These are phyloP conservation scores for Crenuchus spilurus DNA, from an alignment of 2,797 vertebrate genomes.

Conservation along the genomic window DNA sequence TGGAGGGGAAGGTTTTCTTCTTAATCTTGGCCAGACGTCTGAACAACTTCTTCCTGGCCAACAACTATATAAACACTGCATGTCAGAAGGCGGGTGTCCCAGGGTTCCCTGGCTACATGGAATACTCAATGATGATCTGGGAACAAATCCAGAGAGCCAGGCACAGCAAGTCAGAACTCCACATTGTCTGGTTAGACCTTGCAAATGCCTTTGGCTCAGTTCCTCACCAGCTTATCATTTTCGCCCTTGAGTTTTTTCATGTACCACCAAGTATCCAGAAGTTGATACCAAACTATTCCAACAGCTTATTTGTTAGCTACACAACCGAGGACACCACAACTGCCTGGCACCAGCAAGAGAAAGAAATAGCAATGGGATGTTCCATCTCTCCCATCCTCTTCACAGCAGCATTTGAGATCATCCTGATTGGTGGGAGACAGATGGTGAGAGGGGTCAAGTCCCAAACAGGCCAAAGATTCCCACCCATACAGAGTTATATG, in stretches of 20 bases:
- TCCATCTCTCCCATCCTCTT: conserved; percentile 32
- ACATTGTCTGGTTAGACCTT: conserved; percentile 15
- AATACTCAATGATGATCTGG: too few species aligned
- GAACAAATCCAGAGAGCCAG: conserved; percentile 25
- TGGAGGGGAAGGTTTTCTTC: not conserved
- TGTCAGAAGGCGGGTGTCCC: not conserved
- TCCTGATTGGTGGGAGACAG: conserved; percentile 30
- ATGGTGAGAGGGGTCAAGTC: conserved; percentile 6
- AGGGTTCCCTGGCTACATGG: not conserved
- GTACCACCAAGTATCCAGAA: conserved; percentile 9
- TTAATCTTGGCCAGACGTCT: not conserved
- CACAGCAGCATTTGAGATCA: conserved; percentile 20
- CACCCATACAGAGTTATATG: conserved; percentile 32
- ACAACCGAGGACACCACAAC: too few species aligned
- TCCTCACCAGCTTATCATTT: conserved; percentile 32
- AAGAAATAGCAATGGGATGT: too few species aligned
- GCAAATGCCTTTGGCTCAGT: conserved; percentile 27
- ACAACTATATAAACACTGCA: not conserved
- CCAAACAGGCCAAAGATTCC: conserved; percentile 2
- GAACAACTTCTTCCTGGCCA: not conserved
- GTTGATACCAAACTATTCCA: conserved; percentile 29
- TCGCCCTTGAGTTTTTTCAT: conserved; percentile 7
- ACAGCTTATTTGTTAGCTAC: conserved; percentile 32
- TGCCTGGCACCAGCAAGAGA: conserved; percentile 27
- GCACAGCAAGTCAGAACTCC: not conserved